Conservation (phyloP, 2,113 vertebrate genomes). For the Dryoscopus gambensis region DNA sequence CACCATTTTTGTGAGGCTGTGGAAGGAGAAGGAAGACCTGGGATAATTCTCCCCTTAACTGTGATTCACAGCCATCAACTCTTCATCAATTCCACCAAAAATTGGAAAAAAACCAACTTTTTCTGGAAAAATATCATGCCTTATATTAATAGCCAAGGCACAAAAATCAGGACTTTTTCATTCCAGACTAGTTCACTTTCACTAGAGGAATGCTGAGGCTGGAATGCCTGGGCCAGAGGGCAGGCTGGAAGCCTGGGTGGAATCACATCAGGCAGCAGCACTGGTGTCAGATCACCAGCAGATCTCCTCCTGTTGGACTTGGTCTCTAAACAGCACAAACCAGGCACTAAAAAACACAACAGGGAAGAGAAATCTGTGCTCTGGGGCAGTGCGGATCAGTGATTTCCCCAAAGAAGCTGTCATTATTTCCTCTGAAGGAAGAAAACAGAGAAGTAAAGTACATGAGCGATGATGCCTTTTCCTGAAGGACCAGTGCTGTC, state of each 20-base stretch:
- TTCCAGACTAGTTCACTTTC: not conserved
- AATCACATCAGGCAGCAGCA: not conserved
- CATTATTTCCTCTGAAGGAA: not conserved
- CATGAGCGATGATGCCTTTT: not conserved
- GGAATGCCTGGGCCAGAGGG: not conserved
- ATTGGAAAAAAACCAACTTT: not conserved
- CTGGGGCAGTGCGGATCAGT: not conserved
- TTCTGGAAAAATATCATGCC: not conserved
- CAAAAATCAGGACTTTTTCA: not conserved
- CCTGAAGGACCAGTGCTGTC: not conserved
- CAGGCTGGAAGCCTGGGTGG: not conserved
- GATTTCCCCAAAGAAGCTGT: not conserved
- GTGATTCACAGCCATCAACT: not conserved
- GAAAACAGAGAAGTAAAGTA: not conserved
- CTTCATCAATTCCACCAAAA: not conserved
- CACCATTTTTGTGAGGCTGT: not conserved
- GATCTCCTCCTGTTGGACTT: not conserved
- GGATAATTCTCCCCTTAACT: not conserved
- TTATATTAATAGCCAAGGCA: not conserved
- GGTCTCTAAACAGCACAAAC: accelerated
- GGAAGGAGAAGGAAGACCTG: not conserved
- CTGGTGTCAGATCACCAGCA: not conserved
- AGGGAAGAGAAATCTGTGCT: not conserved
- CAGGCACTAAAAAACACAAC: not conserved
- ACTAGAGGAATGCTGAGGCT: not conserved